Evolutionary conservation across 2,113 vertebrate species (phyloP), one percentile per base, ranked within the genome.

Genomic region (Callipepla californica): DNA sequence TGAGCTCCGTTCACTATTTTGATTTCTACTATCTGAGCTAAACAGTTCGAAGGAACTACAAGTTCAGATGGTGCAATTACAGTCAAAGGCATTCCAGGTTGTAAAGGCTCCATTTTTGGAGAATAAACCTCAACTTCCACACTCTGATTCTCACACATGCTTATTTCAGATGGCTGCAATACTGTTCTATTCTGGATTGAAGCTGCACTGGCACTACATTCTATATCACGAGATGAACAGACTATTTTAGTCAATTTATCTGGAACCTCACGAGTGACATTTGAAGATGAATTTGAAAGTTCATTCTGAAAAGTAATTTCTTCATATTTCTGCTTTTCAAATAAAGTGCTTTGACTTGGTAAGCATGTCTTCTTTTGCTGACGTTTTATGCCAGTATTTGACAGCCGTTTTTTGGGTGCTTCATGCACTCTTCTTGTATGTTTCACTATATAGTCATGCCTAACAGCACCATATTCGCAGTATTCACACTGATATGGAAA

Each of bases 1-100:
- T 98, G 99, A 2, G 98, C 97, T 40, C 98, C 98, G 3, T 99
- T 99, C 57, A 99, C 98, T 32, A 98, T 98, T 97, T 99, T 99
- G 61, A 99, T 98, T 25, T 99, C 98, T n/a, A 99, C 97, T 69
- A 99, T 90, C 94, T 99, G 98, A 63, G 99, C 99, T 85, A 99
- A 96, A 93, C 99, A 99, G 86, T 99, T 99, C 6, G 98, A 97
- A 13, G 99, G 99, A 68, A 99, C 98, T 11, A 98, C 97, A 10
- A 99, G 97, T 73, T 99, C 98, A 22, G 99, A 97, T 0, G 99
- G 99, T 2, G 99, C 98, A 80, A 99, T 97, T 7, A 99, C 98
- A 0, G 98, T 99, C 80, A 99, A 94, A 9, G 99, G 98, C 93
- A 98, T 96, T 48, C 98, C 98, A 28, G 98, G 98, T 59, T 98